Evolutionary conservation across 1,140 invertebrate species (phyloP), one percentile per base, ranked within the genome.

Genomic region (Protaetia brevitarsis): DNA sequence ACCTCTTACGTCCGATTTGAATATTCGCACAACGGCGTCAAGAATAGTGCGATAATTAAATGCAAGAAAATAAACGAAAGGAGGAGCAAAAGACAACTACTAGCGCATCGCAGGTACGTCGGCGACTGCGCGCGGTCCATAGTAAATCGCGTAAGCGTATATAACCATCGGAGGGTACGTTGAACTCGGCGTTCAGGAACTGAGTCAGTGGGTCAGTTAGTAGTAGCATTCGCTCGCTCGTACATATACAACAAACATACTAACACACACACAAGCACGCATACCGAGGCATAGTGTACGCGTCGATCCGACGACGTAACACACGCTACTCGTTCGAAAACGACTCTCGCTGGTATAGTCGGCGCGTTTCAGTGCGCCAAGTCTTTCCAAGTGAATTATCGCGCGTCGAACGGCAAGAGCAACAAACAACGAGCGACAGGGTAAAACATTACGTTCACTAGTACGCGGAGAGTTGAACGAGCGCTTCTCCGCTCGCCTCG

Each of bases 161-260:
- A n/a, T 34, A 51, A 51, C 41, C 41, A 51, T 51, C 41, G 41
- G 41, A 4, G 34, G 23, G 34, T 61, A 31, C 60, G 34, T 31
- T 62, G 60, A 34, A 31, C 34, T 51, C 41, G 6, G 19, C 34
- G 30, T 36, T 31, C 29, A 37, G 34, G 34, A 62, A 37, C 57
- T 59, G 57, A 59, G 57, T 59, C 29, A 59, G 57, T 59, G 57
- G 57, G 57, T 59, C 57, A 59, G 57, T 27, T 19, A 51, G 41
- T 51, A 51, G 41, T 19, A 34, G 31, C 13, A 51, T 23, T 51
- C 41, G 41, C 41, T 51, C 19, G 41, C 19, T 51, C 41, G 41
- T 51, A 19, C 19, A 19, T 23, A 19, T 19, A 51, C 41, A 37
- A n/a, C n/a, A n/a, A n/a, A n/a, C n/a, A n/a, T n/a, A n/a, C n/a